Evolutionary conservation across 2,797 vertebrate species (phyloP).

Genomic region (Dipus sagitta): DNA sequence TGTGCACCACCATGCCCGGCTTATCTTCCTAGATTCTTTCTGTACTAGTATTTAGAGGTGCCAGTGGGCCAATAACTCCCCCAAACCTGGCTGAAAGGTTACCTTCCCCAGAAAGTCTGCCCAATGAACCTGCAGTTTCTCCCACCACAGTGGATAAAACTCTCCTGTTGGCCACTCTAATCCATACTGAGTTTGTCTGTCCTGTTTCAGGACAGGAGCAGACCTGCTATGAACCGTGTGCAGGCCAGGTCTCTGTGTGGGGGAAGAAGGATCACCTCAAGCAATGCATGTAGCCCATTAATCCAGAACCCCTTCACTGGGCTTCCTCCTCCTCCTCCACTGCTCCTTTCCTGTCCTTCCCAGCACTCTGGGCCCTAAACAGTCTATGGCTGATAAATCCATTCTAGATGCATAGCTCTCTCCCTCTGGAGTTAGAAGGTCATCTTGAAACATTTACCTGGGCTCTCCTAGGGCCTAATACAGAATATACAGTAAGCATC

Average conservation of each 20-base stretch:
- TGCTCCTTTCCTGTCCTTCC: neutral
- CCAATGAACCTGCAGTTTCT: neutral
- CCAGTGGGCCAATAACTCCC: neutral
- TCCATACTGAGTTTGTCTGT: neutral
- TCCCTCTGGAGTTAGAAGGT: neutral
- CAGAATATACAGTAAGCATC: neutral
- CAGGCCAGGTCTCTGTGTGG: neutral
- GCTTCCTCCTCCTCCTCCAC: neutral
- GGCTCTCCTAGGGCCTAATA: neutral
- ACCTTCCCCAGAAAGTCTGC: neutral
- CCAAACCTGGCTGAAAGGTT: neutral
- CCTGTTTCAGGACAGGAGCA: neutral
- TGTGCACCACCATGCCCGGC: too few species aligned
- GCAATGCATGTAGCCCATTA: neutral
- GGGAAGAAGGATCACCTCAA: neutral
- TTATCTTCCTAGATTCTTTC: neutral
- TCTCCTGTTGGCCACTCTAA: neutral
- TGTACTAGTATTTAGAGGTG: neutral
- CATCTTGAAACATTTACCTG: neutral
- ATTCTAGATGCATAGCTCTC: neutral
- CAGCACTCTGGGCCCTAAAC: neutral
- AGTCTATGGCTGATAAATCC: neutral
- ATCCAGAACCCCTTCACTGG: neutral
- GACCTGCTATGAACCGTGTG: neutral
- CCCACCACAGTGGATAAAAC: neutral